Evolutionary conservation across 2,113 vertebrate genomes (phyloP).

Genomic region (Reinhardtius hippoglossoides): DNA sequence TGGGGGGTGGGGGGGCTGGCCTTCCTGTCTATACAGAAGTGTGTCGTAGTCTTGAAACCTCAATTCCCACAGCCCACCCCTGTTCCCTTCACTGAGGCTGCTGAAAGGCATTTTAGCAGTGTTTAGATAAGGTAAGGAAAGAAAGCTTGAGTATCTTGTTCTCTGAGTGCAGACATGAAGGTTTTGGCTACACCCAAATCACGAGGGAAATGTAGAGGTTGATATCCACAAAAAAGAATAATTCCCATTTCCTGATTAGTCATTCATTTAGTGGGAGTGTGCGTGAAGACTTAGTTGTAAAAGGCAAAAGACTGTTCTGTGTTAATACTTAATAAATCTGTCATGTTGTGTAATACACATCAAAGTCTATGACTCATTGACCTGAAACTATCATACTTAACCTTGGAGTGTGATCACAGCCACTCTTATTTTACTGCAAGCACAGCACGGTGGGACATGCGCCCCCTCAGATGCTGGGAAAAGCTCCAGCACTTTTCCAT

Average conservation of each 20-base stretch:
- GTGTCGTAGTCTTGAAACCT: slow-evolving; percentile 63
- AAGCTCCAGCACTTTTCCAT: slow-evolving; percentile 34
- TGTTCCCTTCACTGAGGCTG: slow-evolving; percentile 9
- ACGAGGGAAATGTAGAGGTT: background rate
- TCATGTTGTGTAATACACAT: slow-evolving; percentile 16
- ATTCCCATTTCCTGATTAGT: slow-evolving; percentile 24
- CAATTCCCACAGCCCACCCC: slow-evolving; percentile 8
- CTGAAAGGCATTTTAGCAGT: slow-evolving; percentile 42
- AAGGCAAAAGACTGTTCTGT: background rate
- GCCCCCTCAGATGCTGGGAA: slow-evolving; percentile 37
- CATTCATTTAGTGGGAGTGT: slow-evolving; percentile 3
- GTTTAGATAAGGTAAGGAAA: slow-evolving; percentile 40
- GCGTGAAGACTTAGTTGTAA: slow-evolving; percentile 28
- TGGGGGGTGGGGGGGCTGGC: slow-evolving; percentile 21
- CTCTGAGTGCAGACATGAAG: slow-evolving; percentile 29
- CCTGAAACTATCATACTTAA: slow-evolving; percentile 44
- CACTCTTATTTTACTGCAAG: slow-evolving; percentile 3
- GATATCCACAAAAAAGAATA: background rate
- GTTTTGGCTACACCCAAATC: slow-evolving; percentile 16
- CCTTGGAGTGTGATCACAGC: slow-evolving; percentile 43
- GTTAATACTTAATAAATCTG: background rate
- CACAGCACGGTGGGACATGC: background rate
- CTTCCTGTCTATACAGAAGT: slow-evolving; percentile 48
- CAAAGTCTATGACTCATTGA: slow-evolving; percentile 53
- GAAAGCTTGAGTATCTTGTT: slow-evolving; percentile 46